Evolutionary conservation across 2,113 vertebrate species (phyloP), one percentile per base, ranked within the genome.

Genomic region (Genyomyrus donnyi): DNA sequence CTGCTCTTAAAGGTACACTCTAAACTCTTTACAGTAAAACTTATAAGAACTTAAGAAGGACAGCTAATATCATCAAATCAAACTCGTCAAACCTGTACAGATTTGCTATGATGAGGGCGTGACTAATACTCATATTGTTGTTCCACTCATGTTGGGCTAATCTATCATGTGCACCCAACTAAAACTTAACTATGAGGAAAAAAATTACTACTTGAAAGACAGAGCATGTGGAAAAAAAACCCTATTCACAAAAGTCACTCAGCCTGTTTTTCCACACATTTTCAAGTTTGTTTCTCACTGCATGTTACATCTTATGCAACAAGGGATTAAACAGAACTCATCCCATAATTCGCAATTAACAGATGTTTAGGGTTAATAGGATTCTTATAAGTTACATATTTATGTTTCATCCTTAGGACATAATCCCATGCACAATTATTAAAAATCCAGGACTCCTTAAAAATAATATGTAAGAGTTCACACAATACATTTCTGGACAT

Each of bases 1-100:
- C 1, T 3, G 13, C 56, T 42, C 42, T 46, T 45, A 45, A n/a
- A 48, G 17, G 83, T 48, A 45, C 45, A 42, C 48, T 48, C n/a
- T 46, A 85, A 48, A 85, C 35, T 56, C 31, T 53, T 42, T 56
- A 53, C 48, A 15, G 24, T 86, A 48, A 85, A 4, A 80, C 74
- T 80, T 6, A 19, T 80, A 8, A 80, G 35, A 80, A 85, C 83
- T 24, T 17, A 27, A 86, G 49, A 19, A 84, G 39, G 89, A 85
- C 52, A 85, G 21, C 21, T 85, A 80, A 39, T 80, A 58, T 24
- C 9, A n/a, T 77, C 27, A 3, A 77, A 90, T 89, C 56, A 88
- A 88, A 90, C 90, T 46, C 19, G 84, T 70, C 52, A 70, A 58
- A 91, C 89, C 84, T 90, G 90, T 88, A 89, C 88, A 90, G 42